Evolutionary conservation across 2,888 invertebrate species (phyloP).

Genomic region (Euzetes globulus): DNA sequence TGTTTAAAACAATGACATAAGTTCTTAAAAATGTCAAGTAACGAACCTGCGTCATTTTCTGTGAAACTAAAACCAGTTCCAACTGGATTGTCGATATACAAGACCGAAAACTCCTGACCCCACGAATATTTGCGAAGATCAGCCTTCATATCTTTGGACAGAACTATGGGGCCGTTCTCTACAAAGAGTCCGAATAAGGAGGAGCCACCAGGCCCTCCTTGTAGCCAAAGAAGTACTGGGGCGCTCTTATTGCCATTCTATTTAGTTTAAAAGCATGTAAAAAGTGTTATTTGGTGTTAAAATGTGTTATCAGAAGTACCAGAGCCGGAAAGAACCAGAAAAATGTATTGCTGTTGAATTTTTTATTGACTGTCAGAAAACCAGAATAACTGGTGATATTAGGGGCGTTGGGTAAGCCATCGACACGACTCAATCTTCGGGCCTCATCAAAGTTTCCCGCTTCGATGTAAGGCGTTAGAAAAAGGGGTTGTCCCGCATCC

Average conservation of each 20-base stretch:
- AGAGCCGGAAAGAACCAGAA: constrained; percentile 85
- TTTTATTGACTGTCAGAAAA: constrained; percentile 72
- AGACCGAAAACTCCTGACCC: constrained; percentile 66
- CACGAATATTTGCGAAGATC: constrained; percentile 65
- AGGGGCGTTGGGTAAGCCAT: constrained; percentile 43
- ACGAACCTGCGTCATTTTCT: constrained; percentile 53
- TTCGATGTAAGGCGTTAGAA: constrained; percentile 66
- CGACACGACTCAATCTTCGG: constrained; percentile 47
- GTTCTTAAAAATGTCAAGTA: no score
- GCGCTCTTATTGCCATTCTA: constrained; percentile 44
- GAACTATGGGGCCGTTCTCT: constrained; percentile 70
- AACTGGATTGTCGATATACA: constrained; percentile 89
- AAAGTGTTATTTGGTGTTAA: neutral
- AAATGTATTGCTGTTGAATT: constrained; percentile 70
- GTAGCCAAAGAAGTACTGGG: constrained; percentile 49
- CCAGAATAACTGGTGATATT: constrained; percentile 65
- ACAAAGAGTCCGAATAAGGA: constrained; percentile 51
- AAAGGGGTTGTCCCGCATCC: constrained; percentile 48
- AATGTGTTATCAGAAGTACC: no score
- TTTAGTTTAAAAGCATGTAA: neutral
- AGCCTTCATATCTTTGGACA: constrained; percentile 52
- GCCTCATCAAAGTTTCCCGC: constrained; percentile 62
- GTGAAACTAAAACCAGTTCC: constrained; percentile 89
- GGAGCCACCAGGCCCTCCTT: constrained; percentile 49
- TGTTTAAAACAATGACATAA: no score